Conservation (phyloP, 2,797 vertebrate species). For the Urophycis tenuis region DNA sequence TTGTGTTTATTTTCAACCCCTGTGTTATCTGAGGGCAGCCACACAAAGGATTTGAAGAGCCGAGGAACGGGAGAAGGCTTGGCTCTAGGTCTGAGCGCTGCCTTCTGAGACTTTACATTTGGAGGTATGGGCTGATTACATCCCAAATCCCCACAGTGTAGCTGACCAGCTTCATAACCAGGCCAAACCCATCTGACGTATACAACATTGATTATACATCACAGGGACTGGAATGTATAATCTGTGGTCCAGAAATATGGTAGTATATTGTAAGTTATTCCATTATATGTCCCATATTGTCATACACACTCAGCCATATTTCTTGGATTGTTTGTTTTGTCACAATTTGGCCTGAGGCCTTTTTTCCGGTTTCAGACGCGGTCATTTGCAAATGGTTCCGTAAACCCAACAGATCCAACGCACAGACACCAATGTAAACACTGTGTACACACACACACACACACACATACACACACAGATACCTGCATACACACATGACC, state of each 20-base stretch:
- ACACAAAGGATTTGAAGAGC: constrained; percentile 1
- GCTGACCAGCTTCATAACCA: constrained; percentile 3
- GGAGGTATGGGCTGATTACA: constrained; percentile 12
- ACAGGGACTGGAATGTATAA: not conserved
- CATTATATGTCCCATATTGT: not conserved
- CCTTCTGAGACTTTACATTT: constrained; percentile 15
- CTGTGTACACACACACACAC: not conserved
- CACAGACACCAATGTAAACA: not conserved
- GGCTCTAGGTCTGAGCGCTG: constrained; percentile 25
- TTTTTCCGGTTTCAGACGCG: too few species aligned
- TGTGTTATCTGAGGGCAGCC: constrained; percentile 36
- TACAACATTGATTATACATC: constrained; percentile 4
- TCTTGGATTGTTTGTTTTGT: too few species aligned
- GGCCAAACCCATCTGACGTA: not conserved
- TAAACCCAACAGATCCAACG: not conserved
- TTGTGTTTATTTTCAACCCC: constrained; percentile 28
- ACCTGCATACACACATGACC: constrained; percentile 36
- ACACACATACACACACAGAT: constrained; percentile 9
- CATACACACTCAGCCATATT: not conserved
- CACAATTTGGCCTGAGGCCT: not conserved
- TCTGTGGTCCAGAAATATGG: not conserved
- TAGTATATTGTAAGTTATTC: not conserved
- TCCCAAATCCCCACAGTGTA: not conserved
- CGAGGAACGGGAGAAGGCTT: not conserved
- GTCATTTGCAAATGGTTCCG: not conserved